A percentile compares a stretch with the other conserved stretches of the same genome.
These are phyloP conservation scores for Telenomus remus DNA, from an alignment of 1,140 invertebrate species.

Conservation along the genomic window DNA sequence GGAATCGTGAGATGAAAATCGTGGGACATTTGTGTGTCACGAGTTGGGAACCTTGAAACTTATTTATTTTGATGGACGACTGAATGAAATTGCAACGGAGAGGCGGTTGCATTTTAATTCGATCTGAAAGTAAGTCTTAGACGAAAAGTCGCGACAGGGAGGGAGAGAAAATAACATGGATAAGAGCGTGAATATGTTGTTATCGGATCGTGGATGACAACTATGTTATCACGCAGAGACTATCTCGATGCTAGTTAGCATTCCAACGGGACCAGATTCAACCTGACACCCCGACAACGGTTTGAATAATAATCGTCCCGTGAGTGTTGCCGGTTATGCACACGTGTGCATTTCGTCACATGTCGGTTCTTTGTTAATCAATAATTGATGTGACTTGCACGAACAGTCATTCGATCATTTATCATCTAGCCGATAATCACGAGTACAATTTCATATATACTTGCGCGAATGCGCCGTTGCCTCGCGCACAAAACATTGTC, in stretches of 20 bases:
- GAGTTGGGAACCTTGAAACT: neutral
- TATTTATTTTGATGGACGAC: constrained; percentile 18
- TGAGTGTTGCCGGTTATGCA: constrained; percentile 44
- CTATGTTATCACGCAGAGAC: constrained; percentile 47
- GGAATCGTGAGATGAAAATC: no score
- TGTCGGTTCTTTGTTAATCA: constrained; percentile 56
- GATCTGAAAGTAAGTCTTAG: constrained; percentile 24
- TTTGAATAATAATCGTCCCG: constrained; percentile 56
- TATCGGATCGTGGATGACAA: constrained; percentile 54
- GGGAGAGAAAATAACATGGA: constrained; percentile 25
- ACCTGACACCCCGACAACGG: constrained; percentile 56
- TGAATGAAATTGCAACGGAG: constrained; percentile 31
- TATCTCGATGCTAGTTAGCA: constrained; percentile 56
- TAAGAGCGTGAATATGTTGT: constrained; percentile 41
- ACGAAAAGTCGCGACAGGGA: constrained; percentile 5
- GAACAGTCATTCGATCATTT: constrained; percentile 54
- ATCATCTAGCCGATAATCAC: constrained; percentile 53
- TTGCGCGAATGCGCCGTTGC: constrained; percentile 11
- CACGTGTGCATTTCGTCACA: constrained; percentile 58
- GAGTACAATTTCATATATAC: constrained; percentile 53
- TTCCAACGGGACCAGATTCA: constrained; percentile 54
- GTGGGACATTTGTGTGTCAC: no score
- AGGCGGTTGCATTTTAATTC: constrained; percentile 24
- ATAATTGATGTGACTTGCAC: constrained; percentile 60
- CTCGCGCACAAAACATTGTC: constrained; percentile 37